These are phyloP conservation scores for Trisateles emortualis DNA, from an alignment of 2,888 invertebrate species.

Conservation along the genomic window DNA sequence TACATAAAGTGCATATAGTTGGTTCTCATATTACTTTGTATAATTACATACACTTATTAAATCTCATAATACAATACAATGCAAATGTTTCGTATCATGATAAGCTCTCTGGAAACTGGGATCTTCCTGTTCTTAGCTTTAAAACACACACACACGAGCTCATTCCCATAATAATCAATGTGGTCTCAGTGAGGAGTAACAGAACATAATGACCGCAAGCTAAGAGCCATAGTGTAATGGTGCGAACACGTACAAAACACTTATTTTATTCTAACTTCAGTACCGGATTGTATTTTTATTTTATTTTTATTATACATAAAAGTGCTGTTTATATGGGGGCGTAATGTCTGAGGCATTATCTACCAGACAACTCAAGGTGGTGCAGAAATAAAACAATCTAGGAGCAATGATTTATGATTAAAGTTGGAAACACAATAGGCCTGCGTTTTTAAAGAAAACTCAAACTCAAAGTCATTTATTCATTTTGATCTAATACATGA, in stretches of 20 bases:
- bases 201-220: slow-evolving; percentile 70
- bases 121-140: slow-evolving; percentile 49
- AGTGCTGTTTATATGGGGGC: too few relatives aligned
- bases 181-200: slow-evolving; percentile 67
- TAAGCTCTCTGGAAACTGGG: slow-evolving; percentile 59
- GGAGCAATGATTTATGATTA: too few relatives aligned
- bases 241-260: slow-evolving; percentile 74
- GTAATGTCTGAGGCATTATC: too few relatives aligned
- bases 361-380: too few relatives aligned
- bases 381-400: too few relatives aligned
- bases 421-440: too few relatives aligned
- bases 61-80: slow-evolving; percentile 18
- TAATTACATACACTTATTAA: slow-evolving; percentile 26
- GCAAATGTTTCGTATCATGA: slow-evolving; percentile 25
- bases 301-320: neutral
- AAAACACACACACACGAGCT: slow-evolving; percentile 53
- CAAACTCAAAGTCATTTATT: too few relatives aligned
- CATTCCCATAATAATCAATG: slow-evolving; percentile 76
- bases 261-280: slow-evolving; percentile 67
- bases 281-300: slow-evolving; percentile 33
- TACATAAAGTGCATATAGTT: neutral
- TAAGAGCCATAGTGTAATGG: slow-evolving; percentile 65
- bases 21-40: slow-evolving; percentile 18
- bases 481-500: too few relatives aligned
- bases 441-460: too few relatives aligned